Evolutionary conservation across 2,888 invertebrate species (phyloP), one percentile per base, ranked within the genome.

Genomic region (Diploptera punctata): DNA sequence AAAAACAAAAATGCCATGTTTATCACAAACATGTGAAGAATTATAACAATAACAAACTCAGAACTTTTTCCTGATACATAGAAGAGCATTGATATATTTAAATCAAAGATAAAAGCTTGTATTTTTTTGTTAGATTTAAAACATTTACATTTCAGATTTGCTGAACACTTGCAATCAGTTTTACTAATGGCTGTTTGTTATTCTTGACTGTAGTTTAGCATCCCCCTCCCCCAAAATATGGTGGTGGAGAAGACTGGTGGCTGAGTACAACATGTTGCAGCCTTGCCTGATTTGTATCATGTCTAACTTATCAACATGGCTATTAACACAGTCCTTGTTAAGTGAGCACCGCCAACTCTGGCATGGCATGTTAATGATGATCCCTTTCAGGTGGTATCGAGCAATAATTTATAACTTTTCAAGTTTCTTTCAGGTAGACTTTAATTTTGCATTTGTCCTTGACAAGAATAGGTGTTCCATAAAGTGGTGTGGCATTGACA

Each of bases 391-490:
- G 62, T 62, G 47, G 54, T 70, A 43, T 18, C n/a, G 69, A 31
- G 67, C 38, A 38, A 47, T 57, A 26, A 57, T 29, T 33, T 71
- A 68, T 75, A 71, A 75, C 68, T 67, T 44, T 68, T 68, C 61
- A 31, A 71, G 69, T 73, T 73, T 75, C 57, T 75, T 73, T 69
- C 73, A 75, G 75, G 71, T 73, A 75, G 62, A 29, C 54, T 49
- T 70, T 57, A 33, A 69, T 49, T 67, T 68, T 38, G 38, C 57
- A 33, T 67, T 70, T 74, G 61, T 70, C 57, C 62, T 60, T 71
- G 65, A 73, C 71, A 69, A 75, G 75, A 72, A 67, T 73, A 73
- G 75, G 75, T 75, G 73, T 69, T 75, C 75, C 75, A 75, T 75
- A 75, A 75, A 75, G 75, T 75, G 75, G 73, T 73, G 47, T 71